Conservation (phyloP, 2,888 invertebrate species). For the Drosophila mimetica region DNA sequence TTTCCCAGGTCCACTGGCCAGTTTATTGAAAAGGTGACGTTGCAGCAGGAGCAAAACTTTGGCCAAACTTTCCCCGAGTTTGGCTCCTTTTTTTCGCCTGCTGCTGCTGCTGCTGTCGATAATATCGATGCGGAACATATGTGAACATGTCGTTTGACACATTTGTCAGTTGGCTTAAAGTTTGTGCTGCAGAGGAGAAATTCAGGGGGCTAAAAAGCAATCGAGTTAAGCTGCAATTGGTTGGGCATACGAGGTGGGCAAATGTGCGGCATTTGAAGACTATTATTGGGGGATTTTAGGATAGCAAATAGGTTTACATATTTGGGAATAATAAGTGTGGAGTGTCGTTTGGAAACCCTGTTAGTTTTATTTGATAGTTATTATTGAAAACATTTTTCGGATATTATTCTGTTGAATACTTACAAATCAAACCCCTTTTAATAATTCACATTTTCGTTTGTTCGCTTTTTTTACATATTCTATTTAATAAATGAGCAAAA, state of each 20-base stretch:
- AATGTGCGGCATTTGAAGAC: slow-evolving; percentile 5
- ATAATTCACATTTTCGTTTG: no score
- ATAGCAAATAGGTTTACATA: not conserved
- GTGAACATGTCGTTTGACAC: slow-evolving; percentile 80
- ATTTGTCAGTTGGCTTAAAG: slow-evolving; percentile 78
- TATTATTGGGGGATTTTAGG: not conserved
- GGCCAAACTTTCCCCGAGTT: slow-evolving; percentile 59
- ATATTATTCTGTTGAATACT: no score
- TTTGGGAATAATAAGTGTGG: not conserved
- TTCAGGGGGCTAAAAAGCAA: not conserved
- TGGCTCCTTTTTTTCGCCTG: slow-evolving; percentile 18
- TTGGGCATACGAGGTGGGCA: not conserved
- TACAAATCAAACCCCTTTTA: no score
- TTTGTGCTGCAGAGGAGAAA: not conserved
- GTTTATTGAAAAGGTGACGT: slow-evolving; percentile 78
- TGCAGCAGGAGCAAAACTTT: slow-evolving; percentile 51
- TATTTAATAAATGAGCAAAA: no score
- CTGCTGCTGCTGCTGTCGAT: slow-evolving; percentile 50
- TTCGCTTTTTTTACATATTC: no score
- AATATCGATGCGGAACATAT: slow-evolving; percentile 77
- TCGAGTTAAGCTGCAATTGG: slow-evolving; percentile 32
- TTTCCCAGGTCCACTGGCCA: slow-evolving; percentile 54
- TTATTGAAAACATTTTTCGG: no score
- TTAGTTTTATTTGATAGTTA: no score
- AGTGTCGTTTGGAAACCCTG: not conserved